These are phyloP conservation scores for Tetranychus piercei DNA, from an alignment of 2,888 invertebrate species.

Conservation along the genomic window DNA sequence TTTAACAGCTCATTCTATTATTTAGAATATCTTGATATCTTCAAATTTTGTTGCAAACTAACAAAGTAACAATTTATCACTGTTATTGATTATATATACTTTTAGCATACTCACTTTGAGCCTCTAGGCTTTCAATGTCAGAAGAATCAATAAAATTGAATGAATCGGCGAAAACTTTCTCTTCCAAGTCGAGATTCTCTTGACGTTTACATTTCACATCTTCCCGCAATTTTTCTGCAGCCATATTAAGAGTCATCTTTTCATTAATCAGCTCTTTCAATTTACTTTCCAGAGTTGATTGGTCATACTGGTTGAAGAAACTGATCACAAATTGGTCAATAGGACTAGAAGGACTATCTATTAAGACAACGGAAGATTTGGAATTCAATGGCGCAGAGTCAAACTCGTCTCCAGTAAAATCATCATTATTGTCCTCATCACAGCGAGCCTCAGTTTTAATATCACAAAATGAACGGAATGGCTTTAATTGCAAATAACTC, in stretches of 20 bases:
- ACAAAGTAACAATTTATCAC: too few species aligned
- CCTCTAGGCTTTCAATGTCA: neutral
- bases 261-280: neutral
- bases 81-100: neutral
- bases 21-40: too few species aligned
- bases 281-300: neutral
- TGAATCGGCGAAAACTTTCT: neutral
- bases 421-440: neutral
- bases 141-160: neutral
- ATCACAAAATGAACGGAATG: neutral
- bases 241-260: neutral
- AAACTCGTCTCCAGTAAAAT: neutral
- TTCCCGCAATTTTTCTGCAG: neutral
- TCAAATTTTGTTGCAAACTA: too few species aligned
- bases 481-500: neutral
- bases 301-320: neutral
- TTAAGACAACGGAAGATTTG: neutral
- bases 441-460: neutral
- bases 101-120: neutral
- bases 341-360: neutral
- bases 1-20: neutral
- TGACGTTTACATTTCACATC: neutral
- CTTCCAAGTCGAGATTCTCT: neutral
- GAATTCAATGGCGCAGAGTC: neutral
- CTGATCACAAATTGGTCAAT: neutral